These are phyloP conservation scores for Ectropis grisescens DNA, from an alignment of 1,140 invertebrate genomes.

Conservation along the genomic window DNA sequence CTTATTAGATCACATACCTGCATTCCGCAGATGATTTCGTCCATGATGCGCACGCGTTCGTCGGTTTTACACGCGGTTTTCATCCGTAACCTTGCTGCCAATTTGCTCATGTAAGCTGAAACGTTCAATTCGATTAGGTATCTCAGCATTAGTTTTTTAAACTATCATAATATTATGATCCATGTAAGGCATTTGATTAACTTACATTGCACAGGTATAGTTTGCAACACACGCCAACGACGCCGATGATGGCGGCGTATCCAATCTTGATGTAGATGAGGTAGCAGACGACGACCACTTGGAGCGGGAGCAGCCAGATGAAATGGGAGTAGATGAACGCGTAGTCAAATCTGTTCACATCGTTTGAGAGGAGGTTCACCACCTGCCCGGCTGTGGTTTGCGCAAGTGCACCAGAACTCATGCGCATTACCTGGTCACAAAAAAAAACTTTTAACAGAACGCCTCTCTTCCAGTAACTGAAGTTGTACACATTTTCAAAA, in stretches of 20 bases:
- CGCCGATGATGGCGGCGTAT: slow-evolving; percentile 78
- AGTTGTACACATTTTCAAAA: too few species aligned
- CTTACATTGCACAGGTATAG: slow-evolving; percentile 78
- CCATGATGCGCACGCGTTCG: slow-evolving; percentile 82
- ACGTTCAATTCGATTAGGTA: slow-evolving; percentile 3
- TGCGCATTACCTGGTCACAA: slow-evolving; percentile 64
- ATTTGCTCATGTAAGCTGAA: slow-evolving; percentile 74
- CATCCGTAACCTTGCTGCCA: slow-evolving; percentile 71
- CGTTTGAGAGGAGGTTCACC: slow-evolving; percentile 89
- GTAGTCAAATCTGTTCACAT: slow-evolving; percentile 78
- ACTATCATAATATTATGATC: background rate
- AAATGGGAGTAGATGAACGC: slow-evolving; percentile 76
- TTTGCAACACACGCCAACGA: slow-evolving; percentile 75
- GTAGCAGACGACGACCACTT: slow-evolving; percentile 74
- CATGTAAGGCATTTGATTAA: slow-evolving; percentile 5
- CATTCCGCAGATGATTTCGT: slow-evolving; percentile 85
- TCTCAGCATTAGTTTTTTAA: too few species aligned
- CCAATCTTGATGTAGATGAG: slow-evolving; percentile 83
- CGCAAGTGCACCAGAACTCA: slow-evolving; percentile 78
- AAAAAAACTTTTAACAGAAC: too few species aligned
- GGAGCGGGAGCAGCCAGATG: slow-evolving; percentile 81
- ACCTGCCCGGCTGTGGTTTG: slow-evolving; percentile 86
- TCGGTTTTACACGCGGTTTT: slow-evolving; percentile 78
- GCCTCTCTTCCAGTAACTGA: too few species aligned
- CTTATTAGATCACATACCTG: slow-evolving; percentile 72